Evolutionary conservation across 2,797 vertebrate genomes (phyloP), one percentile per base, ranked within the genome.

Genomic region (Cryptoblepharus egeriae): DNA sequence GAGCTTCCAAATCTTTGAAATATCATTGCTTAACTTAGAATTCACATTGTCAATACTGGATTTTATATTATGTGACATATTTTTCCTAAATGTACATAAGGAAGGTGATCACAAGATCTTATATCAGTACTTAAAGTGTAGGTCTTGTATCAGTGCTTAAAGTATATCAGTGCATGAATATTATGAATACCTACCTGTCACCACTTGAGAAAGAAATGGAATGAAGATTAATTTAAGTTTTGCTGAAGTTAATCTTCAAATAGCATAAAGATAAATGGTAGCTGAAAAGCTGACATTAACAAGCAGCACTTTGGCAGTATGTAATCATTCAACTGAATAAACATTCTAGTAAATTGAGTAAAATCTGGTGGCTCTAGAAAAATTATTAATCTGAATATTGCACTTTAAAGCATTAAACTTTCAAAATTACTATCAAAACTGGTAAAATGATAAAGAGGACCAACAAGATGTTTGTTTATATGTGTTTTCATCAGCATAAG

Each of bases 381-480:
- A 72, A 42, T 42, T 75, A 87, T 77, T 88, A 83, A 30, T 18
- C 12, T 52, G 69, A 71, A n/a, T 6, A n/a, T 68, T 68, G 30
- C 9, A 20, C 30, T 35, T 32, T 65, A 15, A 15, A 11, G 15
- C 15, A 69, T 26, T 8, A 1, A 10, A 24, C 12, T 15, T 22
- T 35, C 30, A 32, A 8, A 72, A 22, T 20, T 57, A 57, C 20
- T 24, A 26, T 13, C 35, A 57, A 13, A 6, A 22, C 55, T 74
- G 32, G 22, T 24, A 58, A 57, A 58, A 58, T 5, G 89, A 84
- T 90, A 79, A 88, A 69, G 81, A 88, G 88, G 90, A 88, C 88
- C 89, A 92, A 91, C 92, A 91, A 84, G 86, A 55, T 90, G 89
- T 90, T 93, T 90, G 90, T 76, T 85, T 90, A 89, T 93, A 92